phyloP scores from a whole-genome alignment of 2,888 invertebrate genomes.

The Stictocephala bisonia region DNA sequence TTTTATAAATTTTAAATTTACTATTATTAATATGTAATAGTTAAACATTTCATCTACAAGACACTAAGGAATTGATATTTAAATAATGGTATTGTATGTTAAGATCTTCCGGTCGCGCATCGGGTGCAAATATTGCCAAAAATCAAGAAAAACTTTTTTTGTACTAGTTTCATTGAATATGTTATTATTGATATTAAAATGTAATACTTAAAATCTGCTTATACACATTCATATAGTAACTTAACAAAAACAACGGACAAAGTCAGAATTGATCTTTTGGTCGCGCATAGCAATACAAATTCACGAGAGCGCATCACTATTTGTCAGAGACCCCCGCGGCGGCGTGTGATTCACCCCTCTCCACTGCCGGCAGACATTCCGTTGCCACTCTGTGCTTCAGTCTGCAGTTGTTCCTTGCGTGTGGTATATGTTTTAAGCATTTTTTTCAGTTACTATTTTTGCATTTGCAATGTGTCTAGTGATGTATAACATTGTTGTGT shows the following conservation, averaged over 20 bases:
- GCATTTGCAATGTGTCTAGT: conserved; percentile 3
- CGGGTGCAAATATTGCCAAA: conserved; percentile 16
- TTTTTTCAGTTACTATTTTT: conserved; percentile 18
- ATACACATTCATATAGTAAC: conserved; percentile 9
- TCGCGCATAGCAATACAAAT: conserved; percentile 2
- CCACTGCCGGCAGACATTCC: neutral
- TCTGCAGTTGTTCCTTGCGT: conserved; percentile 13
- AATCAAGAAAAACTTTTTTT: neutral
- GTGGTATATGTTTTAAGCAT: conserved; percentile 9
- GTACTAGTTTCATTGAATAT: neutral
- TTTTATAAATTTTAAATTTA: neutral
- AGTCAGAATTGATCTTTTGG: neutral
- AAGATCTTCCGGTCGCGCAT: conserved; percentile 34
- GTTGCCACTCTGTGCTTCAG: neutral
- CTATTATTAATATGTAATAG: conserved; percentile 19
- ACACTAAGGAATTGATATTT: conserved; percentile 14
- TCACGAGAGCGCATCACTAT: neutral
- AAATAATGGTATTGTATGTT: conserved; percentile 9
- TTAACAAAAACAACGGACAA: neutral
- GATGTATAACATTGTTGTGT: neutral
- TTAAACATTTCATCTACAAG: conserved; percentile 21
- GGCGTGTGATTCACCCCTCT: neutral
- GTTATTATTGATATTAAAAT: neutral
- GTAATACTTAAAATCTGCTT: conserved; percentile 2
- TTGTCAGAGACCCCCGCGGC: neutral